Evolutionary conservation across 1,140 invertebrate genomes (phyloP).

Genomic region (Musca vetustissima): DNA sequence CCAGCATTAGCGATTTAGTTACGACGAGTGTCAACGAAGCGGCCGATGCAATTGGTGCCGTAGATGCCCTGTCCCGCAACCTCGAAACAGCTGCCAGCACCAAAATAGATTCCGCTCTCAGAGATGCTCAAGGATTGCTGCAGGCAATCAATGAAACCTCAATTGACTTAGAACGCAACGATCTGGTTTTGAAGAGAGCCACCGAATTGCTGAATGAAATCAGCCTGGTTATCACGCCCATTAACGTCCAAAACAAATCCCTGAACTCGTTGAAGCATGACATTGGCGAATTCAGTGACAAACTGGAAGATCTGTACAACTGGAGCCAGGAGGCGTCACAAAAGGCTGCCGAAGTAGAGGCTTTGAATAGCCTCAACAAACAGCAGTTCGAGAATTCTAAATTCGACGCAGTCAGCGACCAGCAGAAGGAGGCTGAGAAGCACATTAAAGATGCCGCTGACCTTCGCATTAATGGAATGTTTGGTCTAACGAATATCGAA

Average conservation of each 20-base stretch:
- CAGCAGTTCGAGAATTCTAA: slow-evolving; percentile 55
- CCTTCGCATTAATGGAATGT: slow-evolving; percentile 44
- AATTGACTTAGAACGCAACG: slow-evolving; percentile 58
- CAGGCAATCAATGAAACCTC: slow-evolving; percentile 55
- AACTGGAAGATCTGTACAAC: slow-evolving; percentile 73
- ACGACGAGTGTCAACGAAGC: slow-evolving; percentile 59
- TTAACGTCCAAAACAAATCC: slow-evolving; percentile 61
- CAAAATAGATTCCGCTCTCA: slow-evolving; percentile 74
- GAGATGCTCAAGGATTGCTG: slow-evolving; percentile 72
- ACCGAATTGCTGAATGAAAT: slow-evolving; percentile 69
- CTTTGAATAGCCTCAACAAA: slow-evolving; percentile 63
- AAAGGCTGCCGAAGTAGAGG: slow-evolving; percentile 64
- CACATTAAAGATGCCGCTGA: slow-evolving; percentile 56
- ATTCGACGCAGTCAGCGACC: slow-evolving; percentile 56
- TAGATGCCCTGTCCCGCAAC: slow-evolving; percentile 67
- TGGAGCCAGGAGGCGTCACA: slow-evolving; percentile 66
- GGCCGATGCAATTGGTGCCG: slow-evolving; percentile 64
- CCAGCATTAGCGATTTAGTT: slow-evolving; percentile 59
- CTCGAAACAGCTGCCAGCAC: slow-evolving; percentile 70
- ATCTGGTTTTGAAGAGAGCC: slow-evolving; percentile 63
- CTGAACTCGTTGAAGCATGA: slow-evolving; percentile 61
- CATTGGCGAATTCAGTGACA: slow-evolving; percentile 65
- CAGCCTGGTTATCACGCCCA: slow-evolving; percentile 64
- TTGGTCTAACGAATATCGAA: slow-evolving; percentile 42
- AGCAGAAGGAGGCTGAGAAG: slow-evolving; percentile 54